Percentiles rank a stretch among this genome's conserved stretches.
Conservation (phyloP, 2,888 invertebrate genomes). For the Archips xylosteana region DNA sequence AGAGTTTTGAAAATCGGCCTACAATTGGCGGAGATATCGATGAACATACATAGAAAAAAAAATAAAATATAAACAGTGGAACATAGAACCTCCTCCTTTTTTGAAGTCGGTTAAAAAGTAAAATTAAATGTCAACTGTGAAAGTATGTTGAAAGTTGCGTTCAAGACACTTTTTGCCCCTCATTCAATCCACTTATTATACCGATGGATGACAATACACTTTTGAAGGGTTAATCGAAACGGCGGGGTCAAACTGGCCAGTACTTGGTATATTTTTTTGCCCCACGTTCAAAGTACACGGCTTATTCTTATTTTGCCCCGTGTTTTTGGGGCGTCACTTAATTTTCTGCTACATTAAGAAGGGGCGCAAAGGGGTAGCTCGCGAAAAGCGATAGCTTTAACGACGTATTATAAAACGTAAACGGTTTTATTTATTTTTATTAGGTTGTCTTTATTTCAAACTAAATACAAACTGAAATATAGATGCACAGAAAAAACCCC, state of each 20-base stretch:
- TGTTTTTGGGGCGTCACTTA: slow-evolving; percentile 53
- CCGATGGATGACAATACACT: slow-evolving; percentile 2
- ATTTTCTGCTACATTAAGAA: slow-evolving; percentile 85
- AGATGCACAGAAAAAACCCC: too few species aligned
- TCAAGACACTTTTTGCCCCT: slow-evolving; percentile 15
- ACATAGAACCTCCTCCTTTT: too few species aligned
- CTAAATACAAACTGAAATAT: too few species aligned
- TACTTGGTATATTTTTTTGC: slow-evolving; percentile 17
- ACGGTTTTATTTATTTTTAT: slow-evolving; percentile 41
- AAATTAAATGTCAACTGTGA: slow-evolving; percentile 8
- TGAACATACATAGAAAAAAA: too few species aligned
- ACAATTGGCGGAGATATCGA: too few species aligned
- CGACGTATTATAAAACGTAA: slow-evolving; percentile 41
- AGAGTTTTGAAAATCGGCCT: too few species aligned
- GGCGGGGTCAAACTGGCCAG: slow-evolving; percentile 13
- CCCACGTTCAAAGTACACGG: slow-evolving; percentile 26
- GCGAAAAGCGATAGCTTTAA: slow-evolving; percentile 34
- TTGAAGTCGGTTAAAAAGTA: too few species aligned
- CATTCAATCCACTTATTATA: slow-evolving; percentile 9
- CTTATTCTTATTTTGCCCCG: slow-evolving; percentile 20
- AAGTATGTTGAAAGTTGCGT: slow-evolving; percentile 12
- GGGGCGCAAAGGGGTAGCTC: slow-evolving; percentile 51
- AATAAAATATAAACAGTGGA: too few species aligned
- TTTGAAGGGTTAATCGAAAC: slow-evolving; percentile 17
- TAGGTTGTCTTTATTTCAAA: slow-evolving; percentile 21